phyloP scores from a whole-genome alignment of 2,888 invertebrate genomes.

The Drosophila mercatorum region DNA sequence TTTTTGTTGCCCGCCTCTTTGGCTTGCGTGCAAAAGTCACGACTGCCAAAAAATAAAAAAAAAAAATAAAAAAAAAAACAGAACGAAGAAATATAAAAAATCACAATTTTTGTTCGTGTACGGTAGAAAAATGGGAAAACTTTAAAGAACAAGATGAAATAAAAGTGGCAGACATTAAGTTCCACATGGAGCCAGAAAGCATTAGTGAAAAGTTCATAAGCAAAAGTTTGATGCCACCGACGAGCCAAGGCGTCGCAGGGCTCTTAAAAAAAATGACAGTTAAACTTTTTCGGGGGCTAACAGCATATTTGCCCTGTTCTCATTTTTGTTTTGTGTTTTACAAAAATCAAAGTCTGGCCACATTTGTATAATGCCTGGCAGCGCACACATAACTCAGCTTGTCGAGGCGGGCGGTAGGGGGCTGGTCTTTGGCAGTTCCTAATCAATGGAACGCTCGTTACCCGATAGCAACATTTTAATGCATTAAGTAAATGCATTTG shows the following conservation, averaged over 20 bases:
- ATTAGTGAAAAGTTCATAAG: conserved; percentile 73
- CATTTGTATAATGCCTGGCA: conserved; percentile 62
- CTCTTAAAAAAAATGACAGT: conserved; percentile 69
- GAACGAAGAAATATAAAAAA: conserved; percentile 40
- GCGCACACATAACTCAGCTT: conserved; percentile 50
- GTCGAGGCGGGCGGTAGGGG: neutral
- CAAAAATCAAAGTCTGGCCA: conserved; percentile 63
- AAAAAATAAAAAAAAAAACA: conserved; percentile 42
- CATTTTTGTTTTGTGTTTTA: conserved; percentile 14
- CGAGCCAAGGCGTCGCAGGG: conserved; percentile 9
- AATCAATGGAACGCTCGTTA: conserved; percentile 39
- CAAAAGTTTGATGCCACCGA: conserved; percentile 53
- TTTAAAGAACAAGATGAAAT: conserved; percentile 68
- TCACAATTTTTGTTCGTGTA: conserved; percentile 50
- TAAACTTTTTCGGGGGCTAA: conserved; percentile 62
- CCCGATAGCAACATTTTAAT: conserved; percentile 63
- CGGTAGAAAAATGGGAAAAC: conserved; percentile 71
- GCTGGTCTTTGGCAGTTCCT: neutral
- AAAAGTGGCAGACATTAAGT: conserved; percentile 69
- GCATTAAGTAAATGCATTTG: conserved; percentile 72
- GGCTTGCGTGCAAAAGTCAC: conserved; percentile 52
- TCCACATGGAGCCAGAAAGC: conserved; percentile 58
- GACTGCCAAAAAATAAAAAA: conserved; percentile 9
- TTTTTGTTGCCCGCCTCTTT: conserved; percentile 11
- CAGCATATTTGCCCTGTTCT: conserved; percentile 39